Conservation (phyloP, 2,113 vertebrate species). For the Melozone crissalis region DNA sequence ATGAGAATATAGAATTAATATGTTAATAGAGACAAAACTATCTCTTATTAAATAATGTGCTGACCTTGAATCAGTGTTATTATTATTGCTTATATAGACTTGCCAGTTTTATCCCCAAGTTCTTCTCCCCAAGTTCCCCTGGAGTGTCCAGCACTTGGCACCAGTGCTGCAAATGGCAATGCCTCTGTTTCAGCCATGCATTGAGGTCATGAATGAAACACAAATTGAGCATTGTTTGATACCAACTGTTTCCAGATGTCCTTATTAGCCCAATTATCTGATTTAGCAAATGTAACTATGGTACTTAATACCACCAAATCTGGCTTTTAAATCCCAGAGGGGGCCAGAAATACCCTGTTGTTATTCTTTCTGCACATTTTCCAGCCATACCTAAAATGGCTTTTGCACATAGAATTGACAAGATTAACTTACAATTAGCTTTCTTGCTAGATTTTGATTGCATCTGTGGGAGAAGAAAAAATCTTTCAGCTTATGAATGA, state of each 20-base stretch:
- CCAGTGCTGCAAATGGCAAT: not conserved
- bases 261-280: conserved; percentile 29
- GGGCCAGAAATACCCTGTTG: not conserved
- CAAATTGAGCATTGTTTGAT: not conserved
- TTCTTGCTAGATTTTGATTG: conserved; percentile 5
- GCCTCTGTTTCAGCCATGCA: not conserved
- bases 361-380: not conserved
- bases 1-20: not conserved
- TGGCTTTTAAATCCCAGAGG: not conserved
- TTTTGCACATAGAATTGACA: not conserved
- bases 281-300: not conserved
- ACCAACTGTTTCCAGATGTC: not conserved
- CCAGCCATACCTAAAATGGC: not conserved
- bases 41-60: not conserved
- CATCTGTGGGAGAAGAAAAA: not conserved
- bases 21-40: not conserved
- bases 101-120: not conserved
- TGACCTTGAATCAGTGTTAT: not conserved
- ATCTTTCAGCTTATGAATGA: not conserved
- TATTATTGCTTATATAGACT: not conserved
- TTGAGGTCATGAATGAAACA: not conserved
- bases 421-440: conserved; percentile 11
- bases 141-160: not conserved
- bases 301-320: not conserved
- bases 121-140: not conserved